Conservation (phyloP, 2,888 invertebrate genomes). For the Peribatodes rhomboidaria region DNA sequence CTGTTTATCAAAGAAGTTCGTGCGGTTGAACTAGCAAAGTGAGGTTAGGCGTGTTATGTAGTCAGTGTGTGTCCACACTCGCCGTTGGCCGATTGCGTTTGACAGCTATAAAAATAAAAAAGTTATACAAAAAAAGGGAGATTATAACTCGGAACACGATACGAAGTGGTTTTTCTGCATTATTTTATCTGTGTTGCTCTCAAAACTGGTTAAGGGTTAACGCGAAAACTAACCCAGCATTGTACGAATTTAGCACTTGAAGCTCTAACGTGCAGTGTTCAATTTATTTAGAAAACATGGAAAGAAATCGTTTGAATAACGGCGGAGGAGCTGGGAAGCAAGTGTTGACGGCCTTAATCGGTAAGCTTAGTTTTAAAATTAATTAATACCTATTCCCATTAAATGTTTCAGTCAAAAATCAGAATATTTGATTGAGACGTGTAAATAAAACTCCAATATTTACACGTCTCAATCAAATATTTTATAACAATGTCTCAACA, state of each 20-base stretch:
- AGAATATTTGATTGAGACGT: too few relatives aligned
- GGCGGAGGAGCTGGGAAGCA: conserved; percentile 60
- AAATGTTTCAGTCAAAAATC: too few relatives aligned
- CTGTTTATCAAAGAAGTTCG: conserved; percentile 50
- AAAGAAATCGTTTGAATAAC: conserved; percentile 47
- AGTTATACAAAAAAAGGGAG: conserved; percentile 20
- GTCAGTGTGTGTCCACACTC: conserved; percentile 13
- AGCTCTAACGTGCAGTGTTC: conserved; percentile 36
- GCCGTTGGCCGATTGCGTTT: conserved; percentile 7
- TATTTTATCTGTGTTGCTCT: conserved; percentile 27
- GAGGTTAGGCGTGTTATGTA: conserved; percentile 31
- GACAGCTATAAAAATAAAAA: conserved; percentile 19
- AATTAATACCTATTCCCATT: neutral
- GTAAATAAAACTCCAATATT: too few relatives aligned
- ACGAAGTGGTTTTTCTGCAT: conserved; percentile 26
- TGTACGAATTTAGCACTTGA: conserved; percentile 42
- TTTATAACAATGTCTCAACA: too few relatives aligned
- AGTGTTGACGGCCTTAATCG: conserved; percentile 69
- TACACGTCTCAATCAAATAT: too few relatives aligned
- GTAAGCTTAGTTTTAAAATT: conserved; percentile 53
- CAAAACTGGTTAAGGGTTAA: neutral
- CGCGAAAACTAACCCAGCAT: conserved; percentile 42
- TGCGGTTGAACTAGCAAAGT: conserved; percentile 40
- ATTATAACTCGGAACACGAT: conserved; percentile 38
- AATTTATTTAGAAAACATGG: conserved; percentile 55